Percentiles rank a stretch among this genome's conserved stretches.
These are phyloP conservation scores for Blastobasis lacticolella DNA, from an alignment of 2,888 invertebrate species.

Conservation along the genomic window DNA sequence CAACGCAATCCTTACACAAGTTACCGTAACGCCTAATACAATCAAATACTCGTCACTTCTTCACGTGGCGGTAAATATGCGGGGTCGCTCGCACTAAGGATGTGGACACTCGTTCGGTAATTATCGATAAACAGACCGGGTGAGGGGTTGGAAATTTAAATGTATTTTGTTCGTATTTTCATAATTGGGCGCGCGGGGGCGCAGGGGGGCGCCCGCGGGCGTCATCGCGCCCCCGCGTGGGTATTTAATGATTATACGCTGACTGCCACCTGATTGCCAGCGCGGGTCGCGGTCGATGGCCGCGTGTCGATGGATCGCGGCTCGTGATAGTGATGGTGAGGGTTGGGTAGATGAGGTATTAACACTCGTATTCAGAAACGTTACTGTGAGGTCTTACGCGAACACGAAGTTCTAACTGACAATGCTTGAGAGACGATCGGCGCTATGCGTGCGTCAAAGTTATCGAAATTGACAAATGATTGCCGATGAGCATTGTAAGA, in stretches of 20 bases:
- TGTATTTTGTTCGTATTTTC: conserved; percentile 74
- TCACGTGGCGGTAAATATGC: conserved; percentile 5
- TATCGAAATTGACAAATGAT: too few relatives aligned
- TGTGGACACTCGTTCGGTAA: conserved; percentile 33
- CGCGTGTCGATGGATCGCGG: conserved; percentile 49
- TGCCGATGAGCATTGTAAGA: too few relatives aligned
- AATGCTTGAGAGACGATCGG: too few relatives aligned
- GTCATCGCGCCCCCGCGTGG: conserved; percentile 66
- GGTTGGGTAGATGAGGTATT: conserved; percentile 23
- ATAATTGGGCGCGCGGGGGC: conserved; percentile 61
- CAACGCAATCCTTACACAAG: background rate
- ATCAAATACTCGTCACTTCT: conserved; percentile 20
- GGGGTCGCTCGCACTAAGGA: conserved; percentile 28
- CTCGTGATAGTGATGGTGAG: conserved; percentile 24
- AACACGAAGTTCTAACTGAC: too few relatives aligned
- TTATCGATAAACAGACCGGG: conserved; percentile 36
- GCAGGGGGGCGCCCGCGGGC: conserved; percentile 57
- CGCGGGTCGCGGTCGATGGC: conserved; percentile 45
- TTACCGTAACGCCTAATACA: conserved; percentile 7
- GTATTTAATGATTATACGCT: conserved; percentile 75
- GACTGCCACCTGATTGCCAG: conserved; percentile 72
- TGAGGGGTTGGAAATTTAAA: conserved; percentile 33
- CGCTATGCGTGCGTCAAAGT: too few relatives aligned
- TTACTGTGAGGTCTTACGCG: too few relatives aligned
- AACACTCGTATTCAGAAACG: too few relatives aligned